Base-by-base conservation (phyloP, 2,888 invertebrate genomes). In the Plagodis pulveraria region DNA sequence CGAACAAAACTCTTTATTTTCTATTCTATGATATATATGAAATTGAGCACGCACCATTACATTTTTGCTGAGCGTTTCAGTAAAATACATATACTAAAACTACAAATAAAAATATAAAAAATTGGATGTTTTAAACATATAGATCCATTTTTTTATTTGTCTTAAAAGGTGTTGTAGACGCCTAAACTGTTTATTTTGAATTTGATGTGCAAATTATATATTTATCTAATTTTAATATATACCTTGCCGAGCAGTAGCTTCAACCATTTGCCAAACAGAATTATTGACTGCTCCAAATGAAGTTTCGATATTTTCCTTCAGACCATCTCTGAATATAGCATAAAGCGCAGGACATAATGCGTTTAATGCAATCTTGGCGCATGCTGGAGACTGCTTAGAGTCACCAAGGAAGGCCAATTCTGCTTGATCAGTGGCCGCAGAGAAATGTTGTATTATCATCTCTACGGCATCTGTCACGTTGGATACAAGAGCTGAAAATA, bases 231-330 rank as follows among this genome's bases (percentile, higher is more conserved):
- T 22, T 22, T 22, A 22, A 22, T 12, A 12, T 6, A 71, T 82
- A 93, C 95, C 98, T 93, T 96, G 96, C 83, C 97, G 96, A 10
- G 97, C 96, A 7, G 97, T 96, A 40, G 97, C 96, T 87, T 98
- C 97, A 6, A 97, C 96, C 69, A 98, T 96, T 89, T 96, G 96
- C 98, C 98, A 98, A 51, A 97, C 97, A 6, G 97, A 96, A 80
- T 98, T 97, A 70, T 95, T 95, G 52, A 97, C 96, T 12, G 96
- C 95, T 44, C 98, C 98, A 79, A 98, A 98, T 42, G 97, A 95
- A 6, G 97, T 97, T 79, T 96, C 96, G 53, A 97, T 93, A 69
- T 94, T 95, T 40, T 96, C 96, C 79, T 96, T 96, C 22, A 98
- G 93, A 2, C 98, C 98, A 80, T 98, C 97, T 71, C 96, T 95